Percentiles rank a stretch among this genome's conserved stretches.
Conservation (phyloP, 2,797 vertebrate species). For the Gallinago nigripennis region DNA sequence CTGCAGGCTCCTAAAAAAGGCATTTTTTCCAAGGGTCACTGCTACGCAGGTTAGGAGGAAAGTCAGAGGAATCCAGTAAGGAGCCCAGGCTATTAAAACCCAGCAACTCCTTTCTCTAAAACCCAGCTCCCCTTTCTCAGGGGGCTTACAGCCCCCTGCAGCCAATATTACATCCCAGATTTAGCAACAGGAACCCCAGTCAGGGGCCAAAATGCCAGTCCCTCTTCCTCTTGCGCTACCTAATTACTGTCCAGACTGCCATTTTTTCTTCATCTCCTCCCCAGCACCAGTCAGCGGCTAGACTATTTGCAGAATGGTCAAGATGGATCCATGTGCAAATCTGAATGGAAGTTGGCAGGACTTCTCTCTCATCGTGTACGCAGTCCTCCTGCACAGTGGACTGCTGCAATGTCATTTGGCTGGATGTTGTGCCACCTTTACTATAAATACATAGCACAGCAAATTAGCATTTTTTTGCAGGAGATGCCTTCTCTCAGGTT, state of each 20-base stretch:
- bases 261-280: neutral
- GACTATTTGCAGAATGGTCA: neutral
- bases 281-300: neutral
- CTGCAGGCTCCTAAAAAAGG: neutral
- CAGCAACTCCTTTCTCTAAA: neutral
- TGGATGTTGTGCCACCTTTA: neutral
- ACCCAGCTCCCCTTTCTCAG: too few relatives aligned
- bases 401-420: neutral
- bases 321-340: neutral
- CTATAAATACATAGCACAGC: neutral
- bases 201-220: neutral
- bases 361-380: neutral
- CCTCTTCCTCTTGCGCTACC: neutral
- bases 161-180: neutral
- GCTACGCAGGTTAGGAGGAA: neutral
- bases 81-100: neutral
- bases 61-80: accelerated
- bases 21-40: neutral
- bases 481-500: neutral
- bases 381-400: neutral
- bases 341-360: neutral
- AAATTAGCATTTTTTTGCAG: neutral
- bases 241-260: accelerated
- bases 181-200: accelerated
- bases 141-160: neutral